phyloP scores from a whole-genome alignment of 2,888 invertebrate species.

The Scelioninae gen. 2 region DNA sequence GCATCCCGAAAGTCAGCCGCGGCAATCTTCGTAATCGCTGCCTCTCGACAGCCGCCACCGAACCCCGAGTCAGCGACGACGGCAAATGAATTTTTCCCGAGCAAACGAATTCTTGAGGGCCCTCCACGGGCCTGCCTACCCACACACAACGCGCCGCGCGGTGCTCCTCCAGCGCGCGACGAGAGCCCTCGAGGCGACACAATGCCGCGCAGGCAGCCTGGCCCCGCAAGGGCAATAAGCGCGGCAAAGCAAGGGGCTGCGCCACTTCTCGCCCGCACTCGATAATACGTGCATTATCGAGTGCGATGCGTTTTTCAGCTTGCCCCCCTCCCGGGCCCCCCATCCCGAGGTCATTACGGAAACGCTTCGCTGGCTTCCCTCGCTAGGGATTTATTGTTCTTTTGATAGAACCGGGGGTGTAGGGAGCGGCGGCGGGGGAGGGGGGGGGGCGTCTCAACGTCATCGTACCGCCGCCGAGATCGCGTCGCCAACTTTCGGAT shows the following conservation, averaged over 20 bases:
- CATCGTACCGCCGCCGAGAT: slow-evolving; percentile 16
- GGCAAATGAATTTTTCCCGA: slow-evolving; percentile 71
- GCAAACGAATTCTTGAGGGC: slow-evolving; percentile 69
- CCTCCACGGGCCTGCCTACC: slow-evolving; percentile 67
- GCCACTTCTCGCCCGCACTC: slow-evolving; percentile 55
- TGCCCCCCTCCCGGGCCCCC: not conserved
- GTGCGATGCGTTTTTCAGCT: slow-evolving; percentile 60
- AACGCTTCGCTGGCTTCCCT: slow-evolving; percentile 6
- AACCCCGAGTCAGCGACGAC: slow-evolving; percentile 62
- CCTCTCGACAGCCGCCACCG: slow-evolving; percentile 42
- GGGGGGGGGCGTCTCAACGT: too few species aligned
- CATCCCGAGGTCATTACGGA: slow-evolving; percentile 12
- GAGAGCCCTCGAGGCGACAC: slow-evolving; percentile 68
- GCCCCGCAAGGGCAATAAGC: slow-evolving; percentile 60
- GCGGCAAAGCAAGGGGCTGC: slow-evolving; percentile 42
- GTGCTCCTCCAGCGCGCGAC: slow-evolving; percentile 65
- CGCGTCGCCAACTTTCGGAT: slow-evolving; percentile 24
- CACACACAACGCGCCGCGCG: slow-evolving; percentile 68
- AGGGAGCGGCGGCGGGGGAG: too few species aligned
- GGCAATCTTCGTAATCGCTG: slow-evolving; percentile 55
- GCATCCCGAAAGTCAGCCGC: too few species aligned
- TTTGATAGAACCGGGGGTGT: too few species aligned
- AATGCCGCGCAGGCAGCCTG: slow-evolving; percentile 58
- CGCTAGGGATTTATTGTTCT: slow-evolving; percentile 41
- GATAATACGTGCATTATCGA: slow-evolving; percentile 59